Evolutionary conservation across 2,113 vertebrate species (phyloP), one percentile per base, ranked within the genome.

Genomic region (Sander vitreus): DNA sequence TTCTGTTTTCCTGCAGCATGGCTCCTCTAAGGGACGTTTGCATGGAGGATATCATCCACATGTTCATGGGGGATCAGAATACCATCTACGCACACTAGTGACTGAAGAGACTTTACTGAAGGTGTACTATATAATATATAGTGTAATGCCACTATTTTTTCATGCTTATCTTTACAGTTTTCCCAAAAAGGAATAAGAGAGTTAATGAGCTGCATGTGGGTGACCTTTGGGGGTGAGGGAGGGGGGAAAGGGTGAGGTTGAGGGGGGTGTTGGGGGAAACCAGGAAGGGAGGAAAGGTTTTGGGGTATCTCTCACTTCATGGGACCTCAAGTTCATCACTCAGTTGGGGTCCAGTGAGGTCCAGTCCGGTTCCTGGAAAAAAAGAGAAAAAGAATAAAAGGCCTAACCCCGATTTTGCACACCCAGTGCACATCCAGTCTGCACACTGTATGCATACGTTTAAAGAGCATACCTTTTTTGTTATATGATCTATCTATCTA

Each of bases 191-290:
- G 36, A n/a, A 48, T 53, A 19, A 59, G 39, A 73, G 70, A 12
- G 47, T 66, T 89, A 88, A 88, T 77, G 75, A 57, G 23, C 25
- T 80, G 74, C 82, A 87, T 73, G 78, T 86, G 83, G 76, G 19
- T 68, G 78, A 75, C 84, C 27, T 64, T 66, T 83, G 8, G 19
- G 55, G 54, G 47, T 58, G 59, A 33, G 47, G 23, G 33, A 50
- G 43, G 30, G 64, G 55, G 48, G 6, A 14, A 6, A 13, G 16
- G 23, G 45, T 18, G 67, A 63, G 58, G n/a, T 4, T 5, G 8
- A 6, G 27, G 33, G 1, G n/a, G 36, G 10, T 11, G 63, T 15
- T 53, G 25, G 9, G 6, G 25, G 71, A 48, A 68, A 65, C 25
- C 47, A 63, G 59, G 54, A 66, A 64, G 53, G 14, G 16, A 50